Conservation (phyloP, 2,888 invertebrate genomes). For the Scotopteryx bipunctaria region DNA sequence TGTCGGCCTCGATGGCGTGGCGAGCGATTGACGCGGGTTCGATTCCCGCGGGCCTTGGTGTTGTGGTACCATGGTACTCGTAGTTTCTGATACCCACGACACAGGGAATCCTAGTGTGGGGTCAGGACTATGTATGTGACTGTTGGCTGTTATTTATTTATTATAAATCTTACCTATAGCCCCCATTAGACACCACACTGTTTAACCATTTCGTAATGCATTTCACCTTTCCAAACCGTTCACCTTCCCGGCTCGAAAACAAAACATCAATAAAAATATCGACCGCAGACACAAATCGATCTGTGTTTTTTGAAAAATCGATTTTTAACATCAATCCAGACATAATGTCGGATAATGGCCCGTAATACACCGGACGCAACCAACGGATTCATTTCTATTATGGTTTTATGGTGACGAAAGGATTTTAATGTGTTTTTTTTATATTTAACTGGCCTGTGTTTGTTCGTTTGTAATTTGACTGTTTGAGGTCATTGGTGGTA, state of each 20-base stretch:
- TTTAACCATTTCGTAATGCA: slow-evolving; percentile 11
- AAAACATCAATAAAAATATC: slow-evolving; percentile 51
- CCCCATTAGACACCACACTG: too few species aligned
- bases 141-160: too few species aligned
- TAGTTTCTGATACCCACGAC: too few species aligned
- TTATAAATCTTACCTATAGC: too few species aligned
- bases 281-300: slow-evolving; percentile 64
- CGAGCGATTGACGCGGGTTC: too few species aligned
- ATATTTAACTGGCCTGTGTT: slow-evolving; percentile 12
- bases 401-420: slow-evolving; percentile 39
- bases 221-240: slow-evolving; percentile 13
- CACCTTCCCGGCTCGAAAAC: too few species aligned
- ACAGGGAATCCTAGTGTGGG: too few species aligned
- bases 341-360: slow-evolving; percentile 57
- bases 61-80: too few species aligned
- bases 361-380: slow-evolving; percentile 41
- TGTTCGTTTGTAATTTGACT: background rate
- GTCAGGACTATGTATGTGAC: too few species aligned
- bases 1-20: too few species aligned
- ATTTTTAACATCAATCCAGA: slow-evolving; percentile 57
- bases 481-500: too few species aligned
- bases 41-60: too few species aligned
- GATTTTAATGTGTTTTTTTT: slow-evolving; percentile 22
- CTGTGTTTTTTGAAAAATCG: slow-evolving; percentile 58
- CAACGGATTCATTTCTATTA: slow-evolving; percentile 44